A percentile compares a stretch with the other conserved stretches of the same genome.
phyloP scores from a whole-genome alignment of 2,888 invertebrate genomes.

The Nemapogon koenigi region DNA sequence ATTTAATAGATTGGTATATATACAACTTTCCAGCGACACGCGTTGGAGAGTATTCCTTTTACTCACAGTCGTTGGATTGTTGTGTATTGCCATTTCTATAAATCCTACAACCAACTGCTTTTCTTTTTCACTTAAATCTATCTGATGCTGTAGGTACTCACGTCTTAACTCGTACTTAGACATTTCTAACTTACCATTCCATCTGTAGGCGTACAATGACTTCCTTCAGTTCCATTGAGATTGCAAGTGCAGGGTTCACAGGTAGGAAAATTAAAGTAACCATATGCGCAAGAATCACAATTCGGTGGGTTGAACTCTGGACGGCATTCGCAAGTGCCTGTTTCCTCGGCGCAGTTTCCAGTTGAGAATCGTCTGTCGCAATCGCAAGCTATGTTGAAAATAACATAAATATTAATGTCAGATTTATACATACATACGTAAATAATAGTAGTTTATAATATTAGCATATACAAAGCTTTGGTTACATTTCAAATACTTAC shows the following conservation, averaged over 20 bases:
- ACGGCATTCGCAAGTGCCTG: slow-evolving; percentile 86
- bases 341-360: slow-evolving; percentile 92
- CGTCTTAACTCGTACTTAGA: no score
- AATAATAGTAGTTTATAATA: no score
- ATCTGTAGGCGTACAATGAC: slow-evolving; percentile 83
- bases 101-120: no score
- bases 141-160: no score
- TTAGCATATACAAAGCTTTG: no score
- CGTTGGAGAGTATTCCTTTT: no score
- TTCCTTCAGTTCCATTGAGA: slow-evolving; percentile 86
- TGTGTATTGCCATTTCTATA: no score
- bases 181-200: slow-evolving; percentile 63
- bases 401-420: not conserved
- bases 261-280: slow-evolving; percentile 91
- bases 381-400: slow-evolving; percentile 87
- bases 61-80: no score
- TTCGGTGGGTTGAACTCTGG: slow-evolving; percentile 79
- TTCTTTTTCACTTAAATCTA: no score
- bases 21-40: no score
- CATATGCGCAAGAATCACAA: slow-evolving; percentile 86
- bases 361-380: slow-evolving; percentile 87
- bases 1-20: no score
- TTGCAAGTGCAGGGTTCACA: slow-evolving; percentile 95
- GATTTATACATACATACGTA: not conserved
- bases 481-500: no score